Evolutionary conservation across 2,113 vertebrate genomes (phyloP).

Genomic region (Actenoides hombroni): DNA sequence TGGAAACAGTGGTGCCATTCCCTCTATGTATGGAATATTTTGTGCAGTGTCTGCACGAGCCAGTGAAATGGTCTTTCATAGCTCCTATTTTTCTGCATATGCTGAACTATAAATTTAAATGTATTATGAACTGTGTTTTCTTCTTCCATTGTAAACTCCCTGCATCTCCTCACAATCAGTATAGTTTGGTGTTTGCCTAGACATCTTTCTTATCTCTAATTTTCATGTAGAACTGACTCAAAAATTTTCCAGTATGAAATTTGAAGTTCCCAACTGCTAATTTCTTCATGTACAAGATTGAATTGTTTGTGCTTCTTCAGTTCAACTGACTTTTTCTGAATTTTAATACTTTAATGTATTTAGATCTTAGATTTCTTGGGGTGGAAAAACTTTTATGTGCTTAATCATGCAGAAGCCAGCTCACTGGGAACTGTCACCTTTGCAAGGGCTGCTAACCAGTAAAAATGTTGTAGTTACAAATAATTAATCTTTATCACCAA

Average conservation of each 20-base stretch:
- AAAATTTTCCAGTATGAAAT: background rate
- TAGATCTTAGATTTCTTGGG: background rate
- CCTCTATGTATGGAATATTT: background rate
- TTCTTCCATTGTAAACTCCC: background rate
- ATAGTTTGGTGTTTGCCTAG: background rate
- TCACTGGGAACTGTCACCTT: background rate
- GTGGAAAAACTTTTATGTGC: background rate
- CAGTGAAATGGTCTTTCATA: background rate
- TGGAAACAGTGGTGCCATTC: background rate
- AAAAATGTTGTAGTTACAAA: background rate
- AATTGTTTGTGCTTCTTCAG: background rate
- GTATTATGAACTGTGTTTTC: background rate
- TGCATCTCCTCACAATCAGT: background rate
- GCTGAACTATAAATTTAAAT: background rate
- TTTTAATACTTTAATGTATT: background rate
- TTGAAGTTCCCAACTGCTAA: background rate
- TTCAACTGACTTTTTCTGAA: background rate
- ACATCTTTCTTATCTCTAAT: background rate
- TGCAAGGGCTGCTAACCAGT: background rate
- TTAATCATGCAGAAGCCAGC: background rate
- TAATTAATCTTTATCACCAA: background rate
- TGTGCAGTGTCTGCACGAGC: background rate
- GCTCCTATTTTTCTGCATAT: background rate
- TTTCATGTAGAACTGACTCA: background rate
- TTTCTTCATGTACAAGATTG: background rate